phyloP scores from a whole-genome alignment of 2,888 invertebrate genomes.

The Tenthredo scrophulariae region DNA sequence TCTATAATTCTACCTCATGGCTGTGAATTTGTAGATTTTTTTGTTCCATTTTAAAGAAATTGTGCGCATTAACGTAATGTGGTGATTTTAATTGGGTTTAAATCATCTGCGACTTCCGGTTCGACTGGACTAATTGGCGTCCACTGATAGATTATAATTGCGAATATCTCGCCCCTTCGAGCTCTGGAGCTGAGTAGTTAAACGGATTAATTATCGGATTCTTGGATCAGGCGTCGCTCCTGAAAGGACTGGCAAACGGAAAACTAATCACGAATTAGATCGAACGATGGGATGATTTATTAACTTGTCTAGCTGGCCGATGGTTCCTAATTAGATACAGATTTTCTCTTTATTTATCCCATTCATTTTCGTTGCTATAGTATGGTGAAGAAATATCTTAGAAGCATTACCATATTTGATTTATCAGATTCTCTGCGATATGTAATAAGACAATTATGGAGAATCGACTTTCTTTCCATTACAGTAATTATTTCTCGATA shows the following conservation, averaged over 20 bases:
- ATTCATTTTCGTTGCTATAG: neutral
- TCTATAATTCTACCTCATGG: too few relatives aligned
- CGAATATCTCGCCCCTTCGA: neutral
- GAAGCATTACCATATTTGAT: neutral
- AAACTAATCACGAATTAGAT: constrained; percentile 6
- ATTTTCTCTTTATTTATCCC: neutral
- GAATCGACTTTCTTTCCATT: neutral
- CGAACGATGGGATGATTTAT: constrained; percentile 15
- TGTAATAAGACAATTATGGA: neutral
- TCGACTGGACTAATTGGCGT: neutral
- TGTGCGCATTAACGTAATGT: neutral
- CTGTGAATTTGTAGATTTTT: too few relatives aligned
- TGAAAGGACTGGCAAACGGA: neutral
- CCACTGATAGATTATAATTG: constrained; percentile 37
- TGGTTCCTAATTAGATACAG: constrained; percentile 14
- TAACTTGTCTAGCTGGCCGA: neutral
- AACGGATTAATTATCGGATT: constrained; percentile 31
- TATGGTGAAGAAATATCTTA: neutral
- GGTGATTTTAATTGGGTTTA: neutral
- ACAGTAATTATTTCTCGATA: neutral
- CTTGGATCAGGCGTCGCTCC: constrained; percentile 9
- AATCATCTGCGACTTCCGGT: constrained; percentile 1
- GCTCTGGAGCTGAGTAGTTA: neutral
- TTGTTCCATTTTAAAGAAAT: neutral
- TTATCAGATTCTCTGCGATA: neutral